A percentile compares a stretch with the other conserved stretches of the same genome.
Evolutionary conservation across 2,888 invertebrate species (phyloP).

Genomic region (Gastrophysa polygoni): DNA sequence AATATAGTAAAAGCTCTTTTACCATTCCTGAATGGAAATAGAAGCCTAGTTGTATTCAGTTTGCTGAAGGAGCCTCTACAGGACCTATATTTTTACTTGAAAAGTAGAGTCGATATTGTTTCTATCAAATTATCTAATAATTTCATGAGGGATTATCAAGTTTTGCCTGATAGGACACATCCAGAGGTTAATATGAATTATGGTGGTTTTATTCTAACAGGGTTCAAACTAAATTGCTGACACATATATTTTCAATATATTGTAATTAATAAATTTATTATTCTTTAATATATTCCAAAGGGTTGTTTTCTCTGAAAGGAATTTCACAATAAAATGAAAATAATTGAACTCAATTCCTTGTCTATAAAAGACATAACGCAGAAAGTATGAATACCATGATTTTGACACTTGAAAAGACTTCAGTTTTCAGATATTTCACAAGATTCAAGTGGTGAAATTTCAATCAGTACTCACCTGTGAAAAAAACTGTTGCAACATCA

Average conservation of each 20-base stretch:
- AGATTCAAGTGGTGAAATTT: no score
- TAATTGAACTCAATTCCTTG: no score
- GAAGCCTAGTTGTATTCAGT: constrained; percentile 86
- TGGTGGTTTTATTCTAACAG: constrained; percentile 89
- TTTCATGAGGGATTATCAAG: constrained; percentile 90
- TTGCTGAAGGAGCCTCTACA: constrained; percentile 81
- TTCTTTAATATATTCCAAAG: background rate
- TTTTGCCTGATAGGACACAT: constrained; percentile 89
- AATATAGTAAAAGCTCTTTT: constrained; percentile 77
- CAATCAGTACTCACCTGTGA: constrained; percentile 59
- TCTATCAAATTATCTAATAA: constrained; percentile 82
- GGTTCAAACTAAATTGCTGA: constrained; percentile 56
- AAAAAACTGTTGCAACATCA: constrained; percentile 73
- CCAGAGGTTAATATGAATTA: constrained; percentile 91
- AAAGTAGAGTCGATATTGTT: constrained; percentile 72
- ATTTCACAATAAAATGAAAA: no score
- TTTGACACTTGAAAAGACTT: no score
- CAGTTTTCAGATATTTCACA: no score
- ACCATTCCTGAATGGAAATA: constrained; percentile 78
- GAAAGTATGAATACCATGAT: no score
- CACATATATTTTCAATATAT: background rate
- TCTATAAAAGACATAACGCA: no score
- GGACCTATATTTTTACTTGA: constrained; percentile 81
- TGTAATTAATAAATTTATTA: background rate
- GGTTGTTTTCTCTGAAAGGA: no score